These are phyloP conservation scores for Penaeus vannamei DNA, from an alignment of 1,140 invertebrate species.

Conservation along the genomic window DNA sequence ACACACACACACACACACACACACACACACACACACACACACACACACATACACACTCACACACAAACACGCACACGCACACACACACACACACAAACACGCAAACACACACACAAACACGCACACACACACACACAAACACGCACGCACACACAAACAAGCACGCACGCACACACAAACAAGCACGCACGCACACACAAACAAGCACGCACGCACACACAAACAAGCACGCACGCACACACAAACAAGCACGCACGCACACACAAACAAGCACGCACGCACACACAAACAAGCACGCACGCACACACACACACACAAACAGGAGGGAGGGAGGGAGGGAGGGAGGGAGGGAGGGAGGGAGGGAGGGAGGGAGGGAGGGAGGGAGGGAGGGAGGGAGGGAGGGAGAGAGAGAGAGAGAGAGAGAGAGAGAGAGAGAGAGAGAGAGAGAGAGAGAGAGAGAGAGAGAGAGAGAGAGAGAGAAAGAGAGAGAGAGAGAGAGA, in stretches of 20 bases:
- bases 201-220: background rate
- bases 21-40: no score
- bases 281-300: background rate
- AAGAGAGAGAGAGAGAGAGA: no score
- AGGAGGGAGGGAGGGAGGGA: background rate
- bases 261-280: constrained; percentile 5
- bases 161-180: background rate
- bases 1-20: no score
- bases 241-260: background rate
- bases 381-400: background rate
- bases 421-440: background rate
- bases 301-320: background rate
- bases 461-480: no score
- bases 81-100: no score
- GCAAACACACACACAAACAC: no score
- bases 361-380: constrained; percentile 47
- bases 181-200: background rate
- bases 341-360: constrained; percentile 35
- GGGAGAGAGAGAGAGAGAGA: background rate
- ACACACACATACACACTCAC: no score
- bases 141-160: no score
- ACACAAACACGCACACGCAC: no score
- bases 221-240: no score
- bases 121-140: no score
- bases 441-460: background rate